These are phyloP conservation scores for Bhutanitis thaidina DNA, from an alignment of 2,888 invertebrate genomes.

Conservation along the genomic window DNA sequence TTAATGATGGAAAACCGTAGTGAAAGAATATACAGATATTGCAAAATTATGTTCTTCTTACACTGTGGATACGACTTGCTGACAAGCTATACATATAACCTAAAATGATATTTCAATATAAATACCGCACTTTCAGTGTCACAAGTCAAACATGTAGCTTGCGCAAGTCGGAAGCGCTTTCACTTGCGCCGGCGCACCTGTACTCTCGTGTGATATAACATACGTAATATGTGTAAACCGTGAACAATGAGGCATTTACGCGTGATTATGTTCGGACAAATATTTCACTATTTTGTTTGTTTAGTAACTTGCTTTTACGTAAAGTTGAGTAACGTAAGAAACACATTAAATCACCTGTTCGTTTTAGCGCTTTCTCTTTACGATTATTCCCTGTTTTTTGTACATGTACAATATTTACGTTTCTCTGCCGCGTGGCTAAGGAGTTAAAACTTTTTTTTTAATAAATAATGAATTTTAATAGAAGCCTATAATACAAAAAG, in stretches of 20 bases:
- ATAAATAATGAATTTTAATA: no score
- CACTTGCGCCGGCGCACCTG: background rate
- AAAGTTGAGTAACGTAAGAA: background rate
- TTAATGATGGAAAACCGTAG: no score
- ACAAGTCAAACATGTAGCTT: constrained; percentile 8
- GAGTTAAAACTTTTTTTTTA: no score
- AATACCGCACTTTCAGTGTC: constrained; percentile 11
- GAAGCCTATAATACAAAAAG: no score
- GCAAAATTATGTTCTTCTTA: no score
- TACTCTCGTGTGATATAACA: constrained; percentile 11
- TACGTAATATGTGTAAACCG: background rate
- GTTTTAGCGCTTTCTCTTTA: background rate
- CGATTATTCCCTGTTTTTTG: no score
- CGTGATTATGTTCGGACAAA: constrained; percentile 5
- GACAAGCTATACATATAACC: no score
- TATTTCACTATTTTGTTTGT: constrained; percentile 1
- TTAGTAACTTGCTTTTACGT: background rate
- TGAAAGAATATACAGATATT: no score
- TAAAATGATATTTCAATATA: background rate
- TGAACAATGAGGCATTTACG: background rate
- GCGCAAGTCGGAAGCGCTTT: constrained; percentile 19
- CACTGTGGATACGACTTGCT: no score
- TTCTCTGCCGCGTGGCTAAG: no score
- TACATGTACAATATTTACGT: no score
- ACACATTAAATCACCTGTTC: background rate